Evolutionary conservation across 1,140 invertebrate species (phyloP).

Genomic region (Penaeus indicus): DNA sequence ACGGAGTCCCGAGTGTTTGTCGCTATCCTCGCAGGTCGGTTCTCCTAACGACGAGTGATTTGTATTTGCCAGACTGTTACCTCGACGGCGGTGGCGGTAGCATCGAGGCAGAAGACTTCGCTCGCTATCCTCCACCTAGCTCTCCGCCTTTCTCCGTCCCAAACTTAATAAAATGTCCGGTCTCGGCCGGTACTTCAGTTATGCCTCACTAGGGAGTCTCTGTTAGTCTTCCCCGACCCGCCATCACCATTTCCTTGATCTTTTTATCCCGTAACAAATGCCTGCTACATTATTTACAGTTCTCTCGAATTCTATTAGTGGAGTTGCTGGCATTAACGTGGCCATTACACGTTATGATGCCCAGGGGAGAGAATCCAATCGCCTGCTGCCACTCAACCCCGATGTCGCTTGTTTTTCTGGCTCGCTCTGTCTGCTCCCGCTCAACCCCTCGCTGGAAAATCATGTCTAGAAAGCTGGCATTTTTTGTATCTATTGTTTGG

Average conservation of each 20-base stretch:
- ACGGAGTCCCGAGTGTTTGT: conserved; percentile 58
- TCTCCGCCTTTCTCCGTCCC: conserved; percentile 29
- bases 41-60: conserved; percentile 63
- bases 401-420: conserved; percentile 58
- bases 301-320: conserved; percentile 65
- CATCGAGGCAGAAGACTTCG: conserved; percentile 33
- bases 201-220: conserved; percentile 52
- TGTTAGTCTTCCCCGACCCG: conserved; percentile 55
- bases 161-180: conserved; percentile 64
- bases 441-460: conserved; percentile 5
- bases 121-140: conserved; percentile 20
- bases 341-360: conserved; percentile 65
- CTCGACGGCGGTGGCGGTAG: conserved; percentile 23
- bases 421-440: background rate
- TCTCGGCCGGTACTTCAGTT: conserved; percentile 35
- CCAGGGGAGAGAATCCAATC: conserved; percentile 61
- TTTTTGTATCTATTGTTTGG: too few species aligned
- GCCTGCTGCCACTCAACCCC: conserved; percentile 60
- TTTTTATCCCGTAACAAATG: conserved; percentile 65
- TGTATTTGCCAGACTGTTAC: conserved; percentile 60
- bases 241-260: conserved; percentile 65
- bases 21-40: conserved; percentile 59
- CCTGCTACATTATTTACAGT: conserved; percentile 65
- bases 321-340: conserved; percentile 65
- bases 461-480: background rate